A percentile compares a stretch with the other conserved stretches of the same genome.
phyloP scores from a whole-genome alignment of 2,888 invertebrate species.

The Tillus elongatus region DNA sequence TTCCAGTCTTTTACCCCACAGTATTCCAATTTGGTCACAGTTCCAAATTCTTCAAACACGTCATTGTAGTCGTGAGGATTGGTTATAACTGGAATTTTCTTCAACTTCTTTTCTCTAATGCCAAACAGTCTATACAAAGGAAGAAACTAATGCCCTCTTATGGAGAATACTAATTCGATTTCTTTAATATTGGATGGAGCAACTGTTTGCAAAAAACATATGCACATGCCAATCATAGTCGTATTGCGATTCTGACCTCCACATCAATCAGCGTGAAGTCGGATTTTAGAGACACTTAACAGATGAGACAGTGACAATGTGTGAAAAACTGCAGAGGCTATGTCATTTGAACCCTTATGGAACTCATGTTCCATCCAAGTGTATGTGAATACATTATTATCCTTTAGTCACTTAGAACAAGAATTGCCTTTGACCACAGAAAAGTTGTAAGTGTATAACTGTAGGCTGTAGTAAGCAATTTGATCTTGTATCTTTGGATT shows the following conservation, averaged over 20 bases:
- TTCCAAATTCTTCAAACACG: no score
- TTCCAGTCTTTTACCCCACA: no score
- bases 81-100: conserved; percentile 1
- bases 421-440: conserved; percentile 16
- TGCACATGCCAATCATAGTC: background rate
- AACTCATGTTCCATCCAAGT: conserved; percentile 28
- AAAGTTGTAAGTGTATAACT: conserved; percentile 18
- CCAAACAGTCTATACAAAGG: background rate
- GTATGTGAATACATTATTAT: conserved; percentile 20
- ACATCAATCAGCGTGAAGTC: background rate
- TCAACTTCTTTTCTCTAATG: background rate
- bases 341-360: conserved; percentile 29
- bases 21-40: no score
- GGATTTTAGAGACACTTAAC: background rate
- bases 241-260: conserved; percentile 2
- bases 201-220: background rate
- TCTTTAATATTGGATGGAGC: background rate
- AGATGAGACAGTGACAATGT: background rate
- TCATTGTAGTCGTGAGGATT: background rate
- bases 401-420: conserved; percentile 5
- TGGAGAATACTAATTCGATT: no score
- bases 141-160: background rate
- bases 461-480: conserved; percentile 15
- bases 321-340: conserved; percentile 26
- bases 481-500: conserved; percentile 13